phyloP scores from a whole-genome alignment of 2,888 invertebrate species.

The Folsomia candida region DNA sequence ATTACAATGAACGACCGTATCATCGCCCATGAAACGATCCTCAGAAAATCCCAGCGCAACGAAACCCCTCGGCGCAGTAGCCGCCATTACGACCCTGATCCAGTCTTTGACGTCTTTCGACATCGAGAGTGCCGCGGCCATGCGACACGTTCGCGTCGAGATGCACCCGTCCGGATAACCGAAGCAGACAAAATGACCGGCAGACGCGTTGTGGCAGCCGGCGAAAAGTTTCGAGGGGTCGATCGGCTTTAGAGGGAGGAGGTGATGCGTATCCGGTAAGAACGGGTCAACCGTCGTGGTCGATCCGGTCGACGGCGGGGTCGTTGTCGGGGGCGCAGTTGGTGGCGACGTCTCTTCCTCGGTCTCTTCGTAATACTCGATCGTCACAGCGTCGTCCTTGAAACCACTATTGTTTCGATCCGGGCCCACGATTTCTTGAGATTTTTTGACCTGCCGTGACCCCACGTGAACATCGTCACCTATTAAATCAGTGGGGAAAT shows the following conservation, averaged over 20 bases:
- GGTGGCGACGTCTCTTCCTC: too few relatives aligned
- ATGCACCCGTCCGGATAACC: slow-evolving; percentile 72
- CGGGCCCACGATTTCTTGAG: too few relatives aligned
- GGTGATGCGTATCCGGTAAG: neutral
- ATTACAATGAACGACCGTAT: slow-evolving; percentile 14
- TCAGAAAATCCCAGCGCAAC: slow-evolving; percentile 75
- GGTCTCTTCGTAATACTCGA: too few relatives aligned
- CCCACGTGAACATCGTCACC: too few relatives aligned
- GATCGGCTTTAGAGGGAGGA: neutral
- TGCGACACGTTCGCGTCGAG: slow-evolving; percentile 62
- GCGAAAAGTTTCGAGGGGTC: slow-evolving; percentile 57
- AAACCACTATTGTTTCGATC: too few relatives aligned
- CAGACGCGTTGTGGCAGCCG: slow-evolving; percentile 67
- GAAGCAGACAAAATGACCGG: slow-evolving; percentile 71
- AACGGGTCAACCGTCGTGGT: too few relatives aligned
- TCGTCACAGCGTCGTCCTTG: too few relatives aligned
- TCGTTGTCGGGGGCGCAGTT: too few relatives aligned
- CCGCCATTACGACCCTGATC: slow-evolving; percentile 14
- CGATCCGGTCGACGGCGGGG: too few relatives aligned
- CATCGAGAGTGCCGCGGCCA: slow-evolving; percentile 49
- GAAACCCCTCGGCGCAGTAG: slow-evolving; percentile 55
- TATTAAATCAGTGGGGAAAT: too few relatives aligned
- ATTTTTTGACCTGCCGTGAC: too few relatives aligned
- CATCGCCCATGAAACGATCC: slow-evolving; percentile 24
- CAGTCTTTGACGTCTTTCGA: neutral